Evolutionary conservation across 2,888 invertebrate species (phyloP), one percentile per base, ranked within the genome.

Genomic region (Tuta absoluta): DNA sequence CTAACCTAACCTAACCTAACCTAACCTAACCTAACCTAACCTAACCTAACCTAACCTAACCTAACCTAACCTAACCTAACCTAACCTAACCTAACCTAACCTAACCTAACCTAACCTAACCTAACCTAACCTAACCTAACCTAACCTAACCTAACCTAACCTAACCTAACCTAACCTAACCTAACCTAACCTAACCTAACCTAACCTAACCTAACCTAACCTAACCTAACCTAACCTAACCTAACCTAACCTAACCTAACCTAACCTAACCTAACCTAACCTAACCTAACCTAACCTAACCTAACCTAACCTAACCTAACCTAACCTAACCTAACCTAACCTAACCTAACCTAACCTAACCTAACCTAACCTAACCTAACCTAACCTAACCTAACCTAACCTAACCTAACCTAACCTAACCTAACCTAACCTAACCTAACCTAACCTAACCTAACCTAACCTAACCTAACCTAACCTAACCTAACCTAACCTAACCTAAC

Each of bases 41-140:
- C 66, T 66, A 66, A 66, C 66, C 66, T 66, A 66, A 66, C 66
- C 66, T 66, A 66, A 66, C 66, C 66, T 66, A 66, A 66, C 66
- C 66, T 66, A 66, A 66, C 66, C 66, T 66, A 66, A 66, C 66
- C 64, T 67, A 67, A 65, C 65, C 64, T 65, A 67, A 67, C 64
- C 64, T 65, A 67, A 67, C 65, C 64, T 65, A 67, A 67, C 64
- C 67, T 65, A 67, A 65, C 64, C 64, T 65, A 65, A 65, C 65
- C 64, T 65, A 65, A 67, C 64, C 67, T 67, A 65, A 65, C 64
- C 64, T 67, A 67, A 67, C 67, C 64, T 65, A 65, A 67, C 64
- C 65, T 65, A 67, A 63, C 63, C 64, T 67, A 67, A 66, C 63
- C 63, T 63, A 66, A 66, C 66, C 63, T 66, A 63, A 66, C 65